Conservation (phyloP, 2,888 invertebrate species). For the Macrophya annulata region DNA sequence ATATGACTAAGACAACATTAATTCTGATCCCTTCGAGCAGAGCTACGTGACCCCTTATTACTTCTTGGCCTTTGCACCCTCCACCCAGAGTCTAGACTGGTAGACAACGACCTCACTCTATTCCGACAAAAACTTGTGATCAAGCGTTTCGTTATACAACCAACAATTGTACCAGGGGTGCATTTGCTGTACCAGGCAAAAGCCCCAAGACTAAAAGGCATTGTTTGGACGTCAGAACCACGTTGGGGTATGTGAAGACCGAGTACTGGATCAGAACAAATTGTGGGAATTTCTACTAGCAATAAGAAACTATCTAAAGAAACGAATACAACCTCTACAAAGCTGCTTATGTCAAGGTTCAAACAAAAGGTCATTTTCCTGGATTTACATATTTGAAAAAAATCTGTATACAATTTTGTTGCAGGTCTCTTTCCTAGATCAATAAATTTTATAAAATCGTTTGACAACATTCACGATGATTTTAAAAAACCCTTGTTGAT, state of each 20-base stretch:
- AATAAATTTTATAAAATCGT: not conserved
- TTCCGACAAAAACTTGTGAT: conserved; percentile 15
- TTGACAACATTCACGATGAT: not conserved
- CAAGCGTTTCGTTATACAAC: conserved; percentile 11
- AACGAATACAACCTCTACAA: not conserved
- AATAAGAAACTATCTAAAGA: conserved; percentile 25
- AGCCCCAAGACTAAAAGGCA: not conserved
- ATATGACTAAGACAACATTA: not conserved
- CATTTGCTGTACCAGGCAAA: not conserved
- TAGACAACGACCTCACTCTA: conserved; percentile 9
- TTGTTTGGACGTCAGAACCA: conserved; percentile 20
- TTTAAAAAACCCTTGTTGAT: not conserved
- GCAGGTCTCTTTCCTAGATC: not conserved
- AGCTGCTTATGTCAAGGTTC: not conserved
- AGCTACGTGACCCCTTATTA: conserved; percentile 3
- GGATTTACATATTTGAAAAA: not conserved
- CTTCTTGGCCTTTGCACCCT: not conserved
- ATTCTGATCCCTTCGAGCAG: not conserved
- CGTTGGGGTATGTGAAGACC: not conserved
- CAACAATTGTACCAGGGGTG: conserved; percentile 23
- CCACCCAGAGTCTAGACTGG: conserved; percentile 3
- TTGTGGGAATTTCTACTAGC: not conserved
- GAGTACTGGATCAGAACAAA: conserved; percentile 25
- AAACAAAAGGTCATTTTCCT: not conserved
- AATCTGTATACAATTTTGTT: not conserved